Evolutionary conservation across 1,140 invertebrate species (phyloP).

Genomic region (Halyomorpha halys): DNA sequence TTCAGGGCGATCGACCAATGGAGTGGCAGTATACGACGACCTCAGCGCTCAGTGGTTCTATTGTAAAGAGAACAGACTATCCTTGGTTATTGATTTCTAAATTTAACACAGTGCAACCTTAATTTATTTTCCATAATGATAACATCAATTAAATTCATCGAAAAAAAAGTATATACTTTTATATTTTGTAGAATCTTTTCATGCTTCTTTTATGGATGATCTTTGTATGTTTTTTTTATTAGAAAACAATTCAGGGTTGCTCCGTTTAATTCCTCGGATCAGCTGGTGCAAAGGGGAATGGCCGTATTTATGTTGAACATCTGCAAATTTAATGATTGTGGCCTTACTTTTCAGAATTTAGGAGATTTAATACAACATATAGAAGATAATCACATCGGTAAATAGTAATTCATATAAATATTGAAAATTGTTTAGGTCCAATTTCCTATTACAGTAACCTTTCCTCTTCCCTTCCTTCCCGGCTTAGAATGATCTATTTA

Average conservation of each 20-base stretch:
- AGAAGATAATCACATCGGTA: conserved; percentile 75
- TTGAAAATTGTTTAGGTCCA: conserved; percentile 3
- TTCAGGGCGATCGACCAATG: conserved; percentile 22
- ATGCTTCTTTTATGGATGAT: no score
- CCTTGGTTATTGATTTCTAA: conserved; percentile 8
- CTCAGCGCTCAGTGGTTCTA: background rate
- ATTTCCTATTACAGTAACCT: background rate
- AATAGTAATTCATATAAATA: conserved; percentile 34
- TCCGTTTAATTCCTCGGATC: conserved; percentile 13
- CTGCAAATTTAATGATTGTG: conserved; percentile 78
- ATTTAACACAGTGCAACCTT: background rate
- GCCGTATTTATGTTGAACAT: conserved; percentile 77
- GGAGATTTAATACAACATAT: conserved; percentile 72
- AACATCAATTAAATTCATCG: no score
- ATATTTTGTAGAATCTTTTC: no score
- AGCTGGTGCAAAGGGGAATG: conserved; percentile 44
- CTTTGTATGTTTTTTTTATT: no score
- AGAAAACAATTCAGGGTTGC: background rate
- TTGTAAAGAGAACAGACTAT: background rate
- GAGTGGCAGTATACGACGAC: background rate
- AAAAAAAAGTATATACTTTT: no score
- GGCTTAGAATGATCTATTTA: no score
- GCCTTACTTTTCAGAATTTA: conserved; percentile 65
- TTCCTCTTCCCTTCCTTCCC: background rate
- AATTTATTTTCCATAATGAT: no score